A percentile compares a stretch with the other conserved stretches of the same genome.
These are phyloP conservation scores for Balanococcus diminutus DNA, from an alignment of 2,888 invertebrate species.

Conservation along the genomic window DNA sequence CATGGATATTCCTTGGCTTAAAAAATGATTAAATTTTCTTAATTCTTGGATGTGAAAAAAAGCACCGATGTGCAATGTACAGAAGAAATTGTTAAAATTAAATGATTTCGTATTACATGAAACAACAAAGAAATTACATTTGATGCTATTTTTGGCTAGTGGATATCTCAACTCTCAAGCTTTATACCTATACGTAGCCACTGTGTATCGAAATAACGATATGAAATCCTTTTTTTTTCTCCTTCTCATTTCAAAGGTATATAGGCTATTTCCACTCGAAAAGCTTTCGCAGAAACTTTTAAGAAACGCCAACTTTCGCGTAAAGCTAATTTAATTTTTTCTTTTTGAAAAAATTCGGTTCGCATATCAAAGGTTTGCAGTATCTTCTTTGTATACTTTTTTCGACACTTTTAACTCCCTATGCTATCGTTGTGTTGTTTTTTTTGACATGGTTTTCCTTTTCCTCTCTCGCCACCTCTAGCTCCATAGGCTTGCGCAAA, in stretches of 20 bases:
- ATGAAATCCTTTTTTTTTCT: slow-evolving; percentile 26
- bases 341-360: slow-evolving; percentile 16
- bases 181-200: not conserved
- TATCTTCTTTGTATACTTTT: slow-evolving; percentile 31
- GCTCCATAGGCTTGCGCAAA: not conserved
- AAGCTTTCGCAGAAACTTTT: slow-evolving; percentile 35
- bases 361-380: slow-evolving; percentile 43
- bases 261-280: slow-evolving; percentile 42
- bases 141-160: too few relatives aligned
- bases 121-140: slow-evolving; percentile 44
- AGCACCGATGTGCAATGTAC: not conserved
- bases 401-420: not conserved
- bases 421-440: not conserved
- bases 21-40: slow-evolving; percentile 40
- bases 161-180: too few relatives aligned
- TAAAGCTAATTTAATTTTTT: slow-evolving; percentile 50
- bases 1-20: not conserved
- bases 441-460: not conserved
- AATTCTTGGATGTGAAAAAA: not conserved
- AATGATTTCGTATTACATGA: slow-evolving; percentile 18
- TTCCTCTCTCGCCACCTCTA: slow-evolving; percentile 27
- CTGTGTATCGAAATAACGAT: slow-evolving; percentile 31
- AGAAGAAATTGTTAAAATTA: not conserved
- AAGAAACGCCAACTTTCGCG: slow-evolving; percentile 37
- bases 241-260: slow-evolving; percentile 39